phyloP scores from a whole-genome alignment of 2,888 invertebrate genomes.

The Crepidodera aurea region DNA sequence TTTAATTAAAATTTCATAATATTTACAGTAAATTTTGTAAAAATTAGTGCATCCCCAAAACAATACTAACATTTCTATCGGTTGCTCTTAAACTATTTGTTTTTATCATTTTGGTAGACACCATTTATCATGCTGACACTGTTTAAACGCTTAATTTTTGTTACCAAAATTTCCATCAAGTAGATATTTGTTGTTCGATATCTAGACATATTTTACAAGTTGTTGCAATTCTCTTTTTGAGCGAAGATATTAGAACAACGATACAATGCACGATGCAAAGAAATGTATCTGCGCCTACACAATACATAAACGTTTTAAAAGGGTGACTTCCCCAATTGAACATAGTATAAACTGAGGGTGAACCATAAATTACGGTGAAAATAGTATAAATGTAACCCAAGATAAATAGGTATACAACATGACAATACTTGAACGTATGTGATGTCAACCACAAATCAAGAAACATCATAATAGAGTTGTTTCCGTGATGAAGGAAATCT shows the following conservation, averaged over 20 bases:
- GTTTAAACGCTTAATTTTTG: no score
- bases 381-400: slow-evolving; percentile 71
- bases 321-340: slow-evolving; percentile 10
- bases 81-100: no score
- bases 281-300: not conserved
- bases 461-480: slow-evolving; percentile 78
- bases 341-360: not conserved
- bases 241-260: not conserved
- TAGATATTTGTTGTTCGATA: not conserved
- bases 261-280: not conserved
- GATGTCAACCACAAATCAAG: slow-evolving; percentile 74
- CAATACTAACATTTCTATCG: no score
- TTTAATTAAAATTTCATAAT: no score
- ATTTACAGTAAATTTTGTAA: no score
- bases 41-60: no score
- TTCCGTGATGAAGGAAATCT: slow-evolving; percentile 78
- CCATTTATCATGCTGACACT: no score
- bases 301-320: not conserved
- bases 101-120: no score
- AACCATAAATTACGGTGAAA: slow-evolving; percentile 73
- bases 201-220: not conserved
- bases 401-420: slow-evolving; percentile 68
- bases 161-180: not conserved
- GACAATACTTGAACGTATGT: slow-evolving; percentile 73
- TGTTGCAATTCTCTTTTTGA: not conserved